Evolutionary conservation across 2,797 vertebrate genomes (phyloP).

Genomic region (Staurois parvus): DNA sequence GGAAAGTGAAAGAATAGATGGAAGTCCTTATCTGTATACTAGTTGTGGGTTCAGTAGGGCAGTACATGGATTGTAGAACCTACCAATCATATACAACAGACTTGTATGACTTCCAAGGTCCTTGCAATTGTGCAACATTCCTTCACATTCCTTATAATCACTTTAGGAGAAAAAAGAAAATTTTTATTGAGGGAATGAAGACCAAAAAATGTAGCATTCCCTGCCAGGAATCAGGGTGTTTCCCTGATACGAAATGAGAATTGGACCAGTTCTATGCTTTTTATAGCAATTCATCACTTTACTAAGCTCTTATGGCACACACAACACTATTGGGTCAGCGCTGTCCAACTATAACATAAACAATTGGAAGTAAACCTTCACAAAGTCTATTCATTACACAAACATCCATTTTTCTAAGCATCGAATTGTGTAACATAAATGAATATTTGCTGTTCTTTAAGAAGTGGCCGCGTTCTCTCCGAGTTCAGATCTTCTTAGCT

Average conservation of each 20-base stretch:
- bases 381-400: not conserved
- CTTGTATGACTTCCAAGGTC: too few relatives aligned
- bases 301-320: constrained; percentile 8
- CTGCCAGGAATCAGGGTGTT: constrained; percentile 50
- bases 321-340: not conserved
- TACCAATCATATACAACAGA: too few relatives aligned
- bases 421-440: too few relatives aligned
- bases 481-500: too few relatives aligned
- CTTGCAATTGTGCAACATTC: not conserved
- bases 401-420: too few relatives aligned
- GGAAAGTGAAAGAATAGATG: too few relatives aligned
- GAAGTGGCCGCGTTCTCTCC: too few relatives aligned
- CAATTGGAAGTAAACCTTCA: constrained; percentile 3
- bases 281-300: constrained; percentile 14
- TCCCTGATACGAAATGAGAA: constrained; percentile 33
- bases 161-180: constrained; percentile 2
- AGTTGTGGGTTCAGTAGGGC: too few relatives aligned
- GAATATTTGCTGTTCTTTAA: too few relatives aligned
- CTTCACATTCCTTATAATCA: constrained; percentile 9
- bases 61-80: too few relatives aligned
- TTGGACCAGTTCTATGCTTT: constrained; percentile 7
- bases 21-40: too few relatives aligned
- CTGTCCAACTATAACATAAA: not conserved
- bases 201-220: constrained; percentile 13
- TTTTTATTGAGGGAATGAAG: constrained; percentile 21